phyloP scores from a whole-genome alignment of 2,113 vertebrate species.

The Zosterops pallidus region DNA sequence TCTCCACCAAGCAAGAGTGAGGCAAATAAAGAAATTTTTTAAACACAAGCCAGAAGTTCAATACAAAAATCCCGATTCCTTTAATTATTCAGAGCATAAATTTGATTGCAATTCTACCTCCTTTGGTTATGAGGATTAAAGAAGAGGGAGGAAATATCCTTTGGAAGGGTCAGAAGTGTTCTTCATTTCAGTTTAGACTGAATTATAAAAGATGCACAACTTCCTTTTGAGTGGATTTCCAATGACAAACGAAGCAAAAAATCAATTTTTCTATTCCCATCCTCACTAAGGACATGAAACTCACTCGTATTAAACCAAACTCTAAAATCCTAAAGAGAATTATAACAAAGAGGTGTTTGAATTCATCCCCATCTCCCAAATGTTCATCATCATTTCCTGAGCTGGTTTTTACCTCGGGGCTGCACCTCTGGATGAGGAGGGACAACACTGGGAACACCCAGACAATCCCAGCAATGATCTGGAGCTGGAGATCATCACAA shows the following conservation, averaged over 20 bases:
- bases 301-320: neutral
- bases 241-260: neutral
- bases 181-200: neutral
- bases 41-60: neutral
- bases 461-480: rapidly evolving
- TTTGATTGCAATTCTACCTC: neutral
- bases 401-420: neutral
- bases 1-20: neutral
- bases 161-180: neutral
- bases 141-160: neutral
- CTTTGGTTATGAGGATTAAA: neutral
- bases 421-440: neutral
- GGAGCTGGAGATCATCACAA: neutral
- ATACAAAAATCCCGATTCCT: neutral
- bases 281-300: neutral
- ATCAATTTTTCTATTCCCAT: neutral
- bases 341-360: neutral
- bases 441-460: neutral
- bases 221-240: neutral
- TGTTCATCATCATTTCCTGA: neutral
- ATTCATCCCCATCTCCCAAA: neutral
- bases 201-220: neutral
- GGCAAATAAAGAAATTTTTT: neutral
- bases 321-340: neutral
- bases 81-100: neutral